Conservation (phyloP, 2,888 invertebrate species). For the Noctua janthe region DNA sequence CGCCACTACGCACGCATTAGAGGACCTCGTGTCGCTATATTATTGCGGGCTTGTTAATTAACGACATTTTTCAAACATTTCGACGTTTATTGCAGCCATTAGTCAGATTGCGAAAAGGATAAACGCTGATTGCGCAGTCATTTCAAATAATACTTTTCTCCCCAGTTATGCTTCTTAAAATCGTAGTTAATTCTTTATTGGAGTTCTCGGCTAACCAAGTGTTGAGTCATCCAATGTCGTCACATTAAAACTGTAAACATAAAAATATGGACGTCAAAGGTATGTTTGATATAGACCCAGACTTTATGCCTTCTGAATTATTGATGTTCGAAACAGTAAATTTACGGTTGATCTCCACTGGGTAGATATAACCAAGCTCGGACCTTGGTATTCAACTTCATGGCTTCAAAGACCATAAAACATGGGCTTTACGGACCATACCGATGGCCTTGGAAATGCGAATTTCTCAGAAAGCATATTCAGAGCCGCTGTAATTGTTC, state of each 20-base stretch:
- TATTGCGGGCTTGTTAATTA: constrained; percentile 57
- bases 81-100: constrained; percentile 20
- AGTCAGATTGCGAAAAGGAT: constrained; percentile 53
- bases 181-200: constrained; percentile 11
- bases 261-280: background rate
- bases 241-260: background rate
- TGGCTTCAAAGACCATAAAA: constrained; percentile 57
- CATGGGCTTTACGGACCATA: constrained; percentile 49
- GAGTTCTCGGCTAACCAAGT: background rate
- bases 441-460: constrained; percentile 48
- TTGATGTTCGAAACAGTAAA: constrained; percentile 52
- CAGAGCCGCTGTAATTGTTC: constrained; percentile 40
- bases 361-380: constrained; percentile 18
- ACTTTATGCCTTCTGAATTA: constrained; percentile 51
- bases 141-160: constrained; percentile 6
- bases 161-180: background rate
- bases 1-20: constrained; percentile 56
- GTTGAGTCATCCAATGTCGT: background rate
- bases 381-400: constrained; percentile 64
- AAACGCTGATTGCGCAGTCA: background rate
- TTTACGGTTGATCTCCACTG: constrained; percentile 41
- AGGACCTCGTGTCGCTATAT: constrained; percentile 40
- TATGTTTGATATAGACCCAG: constrained; percentile 20
- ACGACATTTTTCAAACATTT: constrained; percentile 37
- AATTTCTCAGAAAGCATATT: constrained; percentile 35